A percentile compares a stretch with the other conserved stretches of the same genome.
Conservation (phyloP, 1,140 invertebrate species). For the Melanaphis sacchari region DNA sequence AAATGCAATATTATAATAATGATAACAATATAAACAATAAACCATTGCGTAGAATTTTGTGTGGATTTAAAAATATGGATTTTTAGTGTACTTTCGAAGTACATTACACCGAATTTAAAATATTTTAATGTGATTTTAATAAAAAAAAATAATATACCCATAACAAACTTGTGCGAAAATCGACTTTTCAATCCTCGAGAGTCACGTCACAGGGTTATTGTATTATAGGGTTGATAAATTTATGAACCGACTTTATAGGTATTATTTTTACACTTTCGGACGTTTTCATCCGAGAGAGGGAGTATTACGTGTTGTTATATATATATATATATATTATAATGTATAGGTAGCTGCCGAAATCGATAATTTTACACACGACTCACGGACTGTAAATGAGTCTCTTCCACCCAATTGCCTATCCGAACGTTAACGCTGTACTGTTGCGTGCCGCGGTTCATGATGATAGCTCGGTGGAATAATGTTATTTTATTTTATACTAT, state of each 20-base stretch:
- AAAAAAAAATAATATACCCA: neutral
- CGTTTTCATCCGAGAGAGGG: neutral
- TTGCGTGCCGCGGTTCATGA: neutral
- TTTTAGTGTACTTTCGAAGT: neutral
- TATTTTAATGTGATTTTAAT: neutral
- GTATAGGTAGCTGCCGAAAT: neutral
- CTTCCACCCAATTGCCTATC: conserved; percentile 46
- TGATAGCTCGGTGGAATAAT: neutral
- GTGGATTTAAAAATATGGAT: neutral
- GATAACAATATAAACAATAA: no score
- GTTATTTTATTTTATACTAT: neutral
- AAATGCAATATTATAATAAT: neutral
- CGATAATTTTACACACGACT: neutral
- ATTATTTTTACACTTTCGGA: neutral
- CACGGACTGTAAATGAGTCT: neutral
- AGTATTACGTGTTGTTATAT: neutral
- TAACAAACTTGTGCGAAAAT: neutral
- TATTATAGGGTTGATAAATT: neutral
- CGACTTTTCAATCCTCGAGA: neutral
- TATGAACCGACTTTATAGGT: neutral
- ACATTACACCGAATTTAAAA: neutral
- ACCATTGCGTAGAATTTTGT: neutral
- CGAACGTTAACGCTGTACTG: neutral
- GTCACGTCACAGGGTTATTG: neutral
- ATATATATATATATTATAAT: neutral